Base-by-base conservation (phyloP, 64 coral and sea anemone genomes). In the Astreopora myriophthalma region DNA sequence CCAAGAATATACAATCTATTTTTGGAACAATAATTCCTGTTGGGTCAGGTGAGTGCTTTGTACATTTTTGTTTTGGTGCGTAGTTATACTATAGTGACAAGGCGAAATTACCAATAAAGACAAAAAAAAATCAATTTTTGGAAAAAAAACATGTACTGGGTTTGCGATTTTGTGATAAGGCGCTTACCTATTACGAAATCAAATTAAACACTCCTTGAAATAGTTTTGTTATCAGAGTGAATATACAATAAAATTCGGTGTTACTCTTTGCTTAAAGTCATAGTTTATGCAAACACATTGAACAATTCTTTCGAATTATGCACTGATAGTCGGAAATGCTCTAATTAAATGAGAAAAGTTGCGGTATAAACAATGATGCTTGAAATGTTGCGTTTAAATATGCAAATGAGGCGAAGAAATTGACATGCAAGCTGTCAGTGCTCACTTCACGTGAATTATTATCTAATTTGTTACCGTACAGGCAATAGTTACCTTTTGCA, bases 1-100 rank as follows among this genome's bases (percentile, higher is more conserved):
- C 88, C 64, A 90, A 70, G 30, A 64, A 64, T 49, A 90, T 90
- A 22, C 73, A 76, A 6, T 14, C 23, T 3, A 32, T 76, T 28
- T 76, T 76, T 76, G 5, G 30, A 32, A 76, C 24, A 17, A 76
- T 32, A 36, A 33, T 76, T 36, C 73, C 73, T 0, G 1, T 39
- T 76, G 73, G 73, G 7, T 76, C 73, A 39, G 73, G 73, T 76
- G 37, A 76, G 52, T 77, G 61, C n/a, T 57, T 57, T 13, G 51
- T 0, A 17, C 11, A 17, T 57, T 3, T 57, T 57, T 17, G 11
- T 57, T 57, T 20, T 57, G 4, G 51, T 57, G 51, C 51, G 0
- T 57, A 12, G 51, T 57, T 57, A 57, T 17, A 57, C 42, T 46
- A 46, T 6, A 46, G 42, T 46, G 42, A 46, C 42, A 46, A 46